Evolutionary conservation across 2,888 invertebrate species (phyloP).

Genomic region (Nebria brevicollis): DNA sequence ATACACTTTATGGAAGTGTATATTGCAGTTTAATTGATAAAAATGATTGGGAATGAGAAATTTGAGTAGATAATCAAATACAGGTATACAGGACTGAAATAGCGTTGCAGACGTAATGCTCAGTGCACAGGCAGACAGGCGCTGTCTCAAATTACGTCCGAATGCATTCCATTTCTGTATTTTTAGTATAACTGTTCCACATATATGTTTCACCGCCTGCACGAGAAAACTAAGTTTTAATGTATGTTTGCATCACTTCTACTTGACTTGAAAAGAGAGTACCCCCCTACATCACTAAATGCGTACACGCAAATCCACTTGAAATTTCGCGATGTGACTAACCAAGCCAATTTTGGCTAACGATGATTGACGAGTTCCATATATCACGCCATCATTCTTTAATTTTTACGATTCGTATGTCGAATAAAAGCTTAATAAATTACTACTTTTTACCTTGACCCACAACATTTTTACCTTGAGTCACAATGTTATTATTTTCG

Average conservation of each 20-base stretch:
- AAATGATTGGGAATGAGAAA: neutral
- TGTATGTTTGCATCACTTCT: neutral
- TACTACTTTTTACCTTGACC: neutral
- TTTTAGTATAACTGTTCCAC: neutral
- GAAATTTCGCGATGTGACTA: neutral
- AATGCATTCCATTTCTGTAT: neutral
- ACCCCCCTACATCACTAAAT: neutral
- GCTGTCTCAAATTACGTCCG: neutral
- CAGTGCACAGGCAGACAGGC: neutral
- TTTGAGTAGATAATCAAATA: neutral
- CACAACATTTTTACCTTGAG: neutral
- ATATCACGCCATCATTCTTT: neutral
- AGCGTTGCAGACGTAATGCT: neutral
- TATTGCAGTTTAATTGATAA: neutral
- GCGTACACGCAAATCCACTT: neutral
- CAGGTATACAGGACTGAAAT: neutral
- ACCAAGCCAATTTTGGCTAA: neutral
- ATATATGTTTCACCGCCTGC: neutral
- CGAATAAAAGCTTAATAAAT: neutral
- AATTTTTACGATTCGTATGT: neutral
- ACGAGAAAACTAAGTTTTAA: neutral
- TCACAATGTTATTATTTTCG: neutral
- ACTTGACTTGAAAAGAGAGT: neutral
- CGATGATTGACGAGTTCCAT: constrained; percentile 1
- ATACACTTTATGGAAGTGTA: neutral